Base-by-base conservation (phyloP, 53 echinoderm and acorn worm species). In the Zoroaster sp. region DNA sequence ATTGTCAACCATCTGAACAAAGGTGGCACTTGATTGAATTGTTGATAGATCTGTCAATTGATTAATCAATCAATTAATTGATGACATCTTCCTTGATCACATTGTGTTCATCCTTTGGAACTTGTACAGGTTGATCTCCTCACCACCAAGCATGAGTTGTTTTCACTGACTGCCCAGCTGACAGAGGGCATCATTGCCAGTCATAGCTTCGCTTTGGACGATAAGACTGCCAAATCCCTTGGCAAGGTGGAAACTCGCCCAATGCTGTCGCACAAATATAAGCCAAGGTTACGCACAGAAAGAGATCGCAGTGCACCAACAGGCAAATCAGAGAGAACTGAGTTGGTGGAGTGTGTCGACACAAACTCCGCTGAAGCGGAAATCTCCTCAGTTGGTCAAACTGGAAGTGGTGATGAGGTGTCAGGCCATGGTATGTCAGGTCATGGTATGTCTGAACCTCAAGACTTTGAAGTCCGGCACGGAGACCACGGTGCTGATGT, bases 101-200 rank as follows among this genome's bases (percentile, higher is more conserved):
- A n/a, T n/a, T n/a, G n/a, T n/a, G n/a, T n/a, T n/a, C n/a, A n/a
- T n/a, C n/a, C n/a, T n/a, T n/a, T n/a, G n/a, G 53, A 55, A 49
- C 21, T 0, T 79, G 20, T 21, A 5, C 72, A 96, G 97, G 88
- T 94, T 45, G 98, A 97, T 67, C 69, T 91, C 11, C 4, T 97
- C 72, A 80, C 76, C 68, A 76, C 47, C 74, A 94, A 95, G 73
- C 91, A 94, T 69, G 71, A 66, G 14, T 40, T 97, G 34, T 76
- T 95, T 66, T 90, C 86, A 49, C 87, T 97, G 66, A 95, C 95
- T 0, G 94, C 93, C 11, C 65, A 85, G 71, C 76, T 99, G 40
- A 99, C 99, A 12, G 92, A 94, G 37, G 96, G 99, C n/a, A 36
- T 85, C 4, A 88, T 99, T 1, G 96, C 75, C 3, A 91, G 89